Evolutionary conservation across 2,888 invertebrate species (phyloP), one percentile per base, ranked within the genome.

Genomic region (Drosophila nr. medialis): DNA sequence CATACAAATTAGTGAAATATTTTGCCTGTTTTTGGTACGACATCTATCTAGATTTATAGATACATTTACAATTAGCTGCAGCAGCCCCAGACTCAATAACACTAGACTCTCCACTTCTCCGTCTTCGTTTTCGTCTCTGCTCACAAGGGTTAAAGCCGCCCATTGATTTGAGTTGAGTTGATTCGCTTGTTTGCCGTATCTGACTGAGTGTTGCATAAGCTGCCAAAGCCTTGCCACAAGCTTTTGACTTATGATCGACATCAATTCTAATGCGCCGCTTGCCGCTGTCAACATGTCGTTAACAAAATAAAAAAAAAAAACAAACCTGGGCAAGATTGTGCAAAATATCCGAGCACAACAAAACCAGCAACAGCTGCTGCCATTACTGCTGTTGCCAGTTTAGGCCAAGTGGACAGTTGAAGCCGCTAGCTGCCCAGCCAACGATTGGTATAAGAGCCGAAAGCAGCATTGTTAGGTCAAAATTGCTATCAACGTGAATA

Each of bases 1-100:
- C 89, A 86, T 86, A 86, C 86, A 86, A 86, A 89, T 86, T 86
- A 86, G 90, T 89, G 74, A 87, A 86, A 86, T 86, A 86, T 87
- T 86, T 86, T 86, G 88, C 90, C 90, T 89, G 88, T 86, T 86
- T 86, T 86, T 89, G 88, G 90, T 74, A 67, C 79, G 88, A 83
- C 88, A 86, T 89, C 86, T 88, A 89, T 89, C 88, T 89, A 89
- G 89, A 89, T 86, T 86, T 89, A 89, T 86, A 86, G 90, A 89
- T 89, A 89, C 88, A 86, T 83, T 86, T 81, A 85, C 90, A 86
- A 86, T 86, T 86, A 89, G 82, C 72, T 80, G 58, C 80, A 62
- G 74, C 50, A 63, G 72, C 50, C 40, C 27, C 53, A 55, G 54
- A 59, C 70, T 48, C 56, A 45, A 45, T 34, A 51, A 34, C 55